These are phyloP conservation scores for Ornithoptera alexandrae DNA, from an alignment of 2,888 invertebrate species.

Conservation along the genomic window DNA sequence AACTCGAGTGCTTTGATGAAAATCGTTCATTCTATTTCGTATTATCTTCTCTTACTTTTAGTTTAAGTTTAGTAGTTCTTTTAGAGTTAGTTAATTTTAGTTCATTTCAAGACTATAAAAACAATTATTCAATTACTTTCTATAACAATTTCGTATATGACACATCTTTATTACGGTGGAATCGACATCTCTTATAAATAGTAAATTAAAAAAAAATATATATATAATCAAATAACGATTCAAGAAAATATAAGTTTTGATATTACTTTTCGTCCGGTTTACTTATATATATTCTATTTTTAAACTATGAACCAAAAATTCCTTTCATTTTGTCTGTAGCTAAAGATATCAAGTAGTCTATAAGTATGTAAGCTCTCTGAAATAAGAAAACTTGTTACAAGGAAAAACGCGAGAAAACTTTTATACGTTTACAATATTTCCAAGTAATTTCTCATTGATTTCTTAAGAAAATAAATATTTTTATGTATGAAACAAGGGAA, in stretches of 20 bases:
- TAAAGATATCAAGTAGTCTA: background rate
- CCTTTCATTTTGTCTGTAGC: background rate
- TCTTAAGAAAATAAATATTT: background rate
- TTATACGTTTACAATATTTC: background rate
- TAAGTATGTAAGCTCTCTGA: background rate
- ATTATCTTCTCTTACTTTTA: background rate
- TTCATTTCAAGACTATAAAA: background rate
- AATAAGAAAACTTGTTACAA: background rate
- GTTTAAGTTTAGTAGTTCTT: background rate
- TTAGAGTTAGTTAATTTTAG: background rate
- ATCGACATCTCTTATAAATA: too few species aligned
- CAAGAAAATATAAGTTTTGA: too few species aligned
- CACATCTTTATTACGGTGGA: too few species aligned
- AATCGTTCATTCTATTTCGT: background rate
- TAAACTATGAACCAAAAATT: too few species aligned
- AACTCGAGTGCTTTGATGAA: slow-evolving; percentile 1
- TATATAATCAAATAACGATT: too few species aligned
- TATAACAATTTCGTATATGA: background rate
- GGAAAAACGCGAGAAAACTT: background rate
- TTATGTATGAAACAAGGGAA: background rate
- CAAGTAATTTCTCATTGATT: background rate
- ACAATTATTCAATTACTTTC: background rate
- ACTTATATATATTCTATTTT: too few species aligned
- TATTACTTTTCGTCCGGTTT: too few species aligned
- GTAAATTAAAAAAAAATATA: too few species aligned